These are phyloP conservation scores for Eurypyga helias DNA, from an alignment of 2,113 vertebrate genomes.

Conservation along the genomic window DNA sequence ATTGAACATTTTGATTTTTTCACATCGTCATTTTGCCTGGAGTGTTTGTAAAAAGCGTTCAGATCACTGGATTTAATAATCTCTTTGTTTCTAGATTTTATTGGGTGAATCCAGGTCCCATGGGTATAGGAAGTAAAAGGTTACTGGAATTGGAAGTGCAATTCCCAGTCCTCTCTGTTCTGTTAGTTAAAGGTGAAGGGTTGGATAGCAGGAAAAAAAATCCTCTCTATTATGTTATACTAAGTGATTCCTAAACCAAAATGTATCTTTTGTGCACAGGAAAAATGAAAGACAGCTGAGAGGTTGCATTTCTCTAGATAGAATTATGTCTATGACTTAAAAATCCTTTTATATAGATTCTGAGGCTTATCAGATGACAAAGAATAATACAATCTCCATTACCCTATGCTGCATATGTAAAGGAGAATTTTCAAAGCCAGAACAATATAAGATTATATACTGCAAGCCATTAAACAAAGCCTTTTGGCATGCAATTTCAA, in stretches of 20 bases:
- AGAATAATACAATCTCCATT: not conserved
- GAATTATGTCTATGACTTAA: not conserved
- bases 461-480: not conserved
- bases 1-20: not conserved
- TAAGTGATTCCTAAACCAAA: not conserved
- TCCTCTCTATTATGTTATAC: not conserved
- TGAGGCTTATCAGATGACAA: not conserved
- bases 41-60: not conserved
- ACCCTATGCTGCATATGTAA: not conserved
- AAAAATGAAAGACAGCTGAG: not conserved
- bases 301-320: not conserved
- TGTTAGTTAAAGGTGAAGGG: not conserved
- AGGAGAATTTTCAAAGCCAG: slow-evolving; percentile 4
- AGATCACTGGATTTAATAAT: not conserved
- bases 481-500: not conserved
- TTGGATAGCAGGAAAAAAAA: not conserved
- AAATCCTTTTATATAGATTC: not conserved
- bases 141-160: not conserved
- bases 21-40: not conserved
- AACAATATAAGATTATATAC: not conserved
- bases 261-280: not conserved
- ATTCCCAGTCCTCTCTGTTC: not conserved
- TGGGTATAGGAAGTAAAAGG: not conserved
- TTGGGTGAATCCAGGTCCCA: not conserved
- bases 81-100: not conserved